Conservation (phyloP, 2,113 vertebrate species). For the Alouatta palliata region DNA sequence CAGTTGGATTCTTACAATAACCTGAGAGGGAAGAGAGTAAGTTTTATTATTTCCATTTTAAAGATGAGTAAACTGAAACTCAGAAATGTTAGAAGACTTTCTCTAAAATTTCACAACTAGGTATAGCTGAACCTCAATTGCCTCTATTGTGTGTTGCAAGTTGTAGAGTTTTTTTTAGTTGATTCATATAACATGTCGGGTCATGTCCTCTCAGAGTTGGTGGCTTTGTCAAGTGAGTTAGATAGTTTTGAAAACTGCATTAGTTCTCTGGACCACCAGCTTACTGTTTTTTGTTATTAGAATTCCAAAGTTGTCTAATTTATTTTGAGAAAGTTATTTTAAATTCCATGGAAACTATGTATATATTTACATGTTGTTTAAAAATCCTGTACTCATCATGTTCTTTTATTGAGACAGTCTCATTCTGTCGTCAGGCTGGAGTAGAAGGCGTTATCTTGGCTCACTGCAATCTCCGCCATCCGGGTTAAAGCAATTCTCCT, state of each 20-base stretch:
- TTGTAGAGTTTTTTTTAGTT: neutral
- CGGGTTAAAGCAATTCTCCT: too few species aligned
- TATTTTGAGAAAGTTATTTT: slow-evolving; percentile 26
- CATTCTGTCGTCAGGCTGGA: too few species aligned
- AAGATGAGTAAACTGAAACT: neutral
- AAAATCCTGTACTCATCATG: neutral
- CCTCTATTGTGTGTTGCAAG: neutral
- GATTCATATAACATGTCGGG: neutral
- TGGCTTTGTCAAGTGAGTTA: neutral
- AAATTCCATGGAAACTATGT: neutral
- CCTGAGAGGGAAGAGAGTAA: neutral
- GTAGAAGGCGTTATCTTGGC: too few species aligned
- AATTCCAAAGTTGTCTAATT: neutral
- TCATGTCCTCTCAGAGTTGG: neutral
- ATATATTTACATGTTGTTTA: neutral
- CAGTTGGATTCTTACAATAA: neutral
- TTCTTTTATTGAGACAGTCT: too few species aligned
- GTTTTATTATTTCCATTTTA: neutral
- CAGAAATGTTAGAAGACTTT: neutral
- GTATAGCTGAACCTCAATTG: neutral
- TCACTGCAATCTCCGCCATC: too few species aligned
- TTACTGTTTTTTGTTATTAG: slow-evolving; percentile 4
- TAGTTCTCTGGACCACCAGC: neutral
- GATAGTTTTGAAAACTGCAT: slow-evolving; percentile 8
- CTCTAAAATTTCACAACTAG: neutral